Base-by-base conservation (phyloP, 2,797 vertebrate genomes). In the Meriones psammophilus region DNA sequence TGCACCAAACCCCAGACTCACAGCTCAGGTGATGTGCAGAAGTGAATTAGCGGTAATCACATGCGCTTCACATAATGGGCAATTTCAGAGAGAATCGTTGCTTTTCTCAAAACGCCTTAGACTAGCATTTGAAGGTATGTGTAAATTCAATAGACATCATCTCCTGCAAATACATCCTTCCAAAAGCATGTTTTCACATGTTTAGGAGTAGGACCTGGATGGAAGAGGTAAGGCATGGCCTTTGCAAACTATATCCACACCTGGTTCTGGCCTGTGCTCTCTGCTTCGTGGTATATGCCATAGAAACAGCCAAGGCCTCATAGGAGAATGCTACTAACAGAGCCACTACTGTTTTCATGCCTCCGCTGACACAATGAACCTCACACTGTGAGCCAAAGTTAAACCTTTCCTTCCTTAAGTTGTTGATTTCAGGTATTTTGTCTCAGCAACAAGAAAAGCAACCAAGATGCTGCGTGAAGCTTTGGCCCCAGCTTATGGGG, bases 31-130 rank as follows among this genome's bases (percentile, higher is more conserved):
- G 90, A 73, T 5, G 50, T 36, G 33, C 87, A 66, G 79, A 79
- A 90, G 84, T 93, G 93, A 97, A 96, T 95, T 88, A 96, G 96
- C 2, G 8, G 86, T 92, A 96, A 92, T 97, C 89, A 95, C 96
- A 89, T 1, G 1, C 36, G 54, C 93, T 85, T 94, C 88, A 88
- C 64, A 92, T 89, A 96, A 96, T 74, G 91, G 92, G 92, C 93
- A 69, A 94, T 97, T 97, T 97, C 90, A 80, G 93, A 92, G 85
- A 93, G 81, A 97, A 97, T 0, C 46, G 76, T 77, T 94, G 90
- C 81, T 94, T 90, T 96, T 91, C 93, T 88, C 30, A 8, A 83
- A 81, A 92, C 0, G 74, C 79, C 28, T 30, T 54, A 85, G 71
- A 94, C 86, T 68, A 66, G 80, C 54, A 86, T 80, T 92, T 94